Evolutionary conservation across 2,888 invertebrate genomes (phyloP).

Genomic region (Suillia variegata): DNA sequence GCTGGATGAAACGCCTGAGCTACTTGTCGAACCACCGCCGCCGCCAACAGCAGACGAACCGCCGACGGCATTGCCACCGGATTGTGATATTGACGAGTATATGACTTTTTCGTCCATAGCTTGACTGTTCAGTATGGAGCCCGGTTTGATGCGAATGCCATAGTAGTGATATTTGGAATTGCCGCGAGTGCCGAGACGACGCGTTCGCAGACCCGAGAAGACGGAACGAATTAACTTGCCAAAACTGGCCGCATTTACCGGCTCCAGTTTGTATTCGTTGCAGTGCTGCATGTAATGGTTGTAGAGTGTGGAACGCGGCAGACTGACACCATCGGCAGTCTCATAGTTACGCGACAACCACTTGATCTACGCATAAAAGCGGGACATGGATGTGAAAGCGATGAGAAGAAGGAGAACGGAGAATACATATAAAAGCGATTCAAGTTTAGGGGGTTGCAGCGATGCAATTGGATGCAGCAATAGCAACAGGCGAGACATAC

Average conservation of each 20-base stretch:
- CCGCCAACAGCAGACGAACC: not conserved
- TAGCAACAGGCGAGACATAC: not conserved
- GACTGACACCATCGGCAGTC: slow-evolving; percentile 90
- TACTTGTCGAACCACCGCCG: slow-evolving; percentile 17
- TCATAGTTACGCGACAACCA: slow-evolving; percentile 99
- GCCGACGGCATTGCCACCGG: not conserved
- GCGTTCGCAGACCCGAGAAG: slow-evolving; percentile 92
- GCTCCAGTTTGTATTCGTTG: slow-evolving; percentile 88
- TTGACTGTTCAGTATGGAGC: slow-evolving; percentile 71
- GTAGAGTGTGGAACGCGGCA: slow-evolving; percentile 94
- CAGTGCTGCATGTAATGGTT: slow-evolving; percentile 97
- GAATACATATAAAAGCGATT: not conserved
- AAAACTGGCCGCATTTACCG: slow-evolving; percentile 99
- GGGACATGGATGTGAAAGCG: slow-evolving; percentile 23
- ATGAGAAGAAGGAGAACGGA: slow-evolving; percentile 7
- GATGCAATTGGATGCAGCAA: not conserved
- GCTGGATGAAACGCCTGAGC: slow-evolving; percentile 21
- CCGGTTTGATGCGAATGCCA: slow-evolving; percentile 96
- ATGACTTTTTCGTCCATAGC: slow-evolving; percentile 60
- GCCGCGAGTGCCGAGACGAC: slow-evolving; percentile 93
- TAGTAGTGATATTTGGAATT: slow-evolving; percentile 99
- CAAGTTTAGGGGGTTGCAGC: not conserved
- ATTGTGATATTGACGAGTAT: not conserved
- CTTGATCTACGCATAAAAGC: too few relatives aligned
- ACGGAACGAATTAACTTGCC: slow-evolving; percentile 98